Evolutionary conservation across 2,113 vertebrate species (phyloP).

Genomic region (Lepidothrix coronata): DNA sequence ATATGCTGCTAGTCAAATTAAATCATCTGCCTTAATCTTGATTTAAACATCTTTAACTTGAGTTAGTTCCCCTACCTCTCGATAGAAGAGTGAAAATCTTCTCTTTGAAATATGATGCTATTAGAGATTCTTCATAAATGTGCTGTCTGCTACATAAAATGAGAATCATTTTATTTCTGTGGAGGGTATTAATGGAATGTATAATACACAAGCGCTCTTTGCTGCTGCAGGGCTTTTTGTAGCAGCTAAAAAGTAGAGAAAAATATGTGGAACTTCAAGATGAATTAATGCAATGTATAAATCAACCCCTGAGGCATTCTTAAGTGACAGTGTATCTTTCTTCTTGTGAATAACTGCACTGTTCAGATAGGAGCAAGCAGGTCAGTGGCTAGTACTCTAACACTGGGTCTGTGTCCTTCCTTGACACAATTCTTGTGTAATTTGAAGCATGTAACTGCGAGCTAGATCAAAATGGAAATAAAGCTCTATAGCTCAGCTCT

Average conservation of each 20-base stretch:
- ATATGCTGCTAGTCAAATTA: not conserved
- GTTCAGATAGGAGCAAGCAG: slow-evolving; percentile 21
- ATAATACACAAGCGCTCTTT: not conserved
- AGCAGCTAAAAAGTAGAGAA: not conserved
- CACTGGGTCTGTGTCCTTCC: slow-evolving; percentile 15
- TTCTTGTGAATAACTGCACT: slow-evolving; percentile 42
- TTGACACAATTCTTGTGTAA: not conserved
- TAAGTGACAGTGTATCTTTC: slow-evolving; percentile 26
- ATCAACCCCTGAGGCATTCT: slow-evolving; percentile 1
- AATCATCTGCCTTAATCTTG: not conserved
- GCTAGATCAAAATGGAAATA: not conserved
- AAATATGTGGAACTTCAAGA: slow-evolving; percentile 17
- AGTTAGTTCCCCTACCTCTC: not conserved
- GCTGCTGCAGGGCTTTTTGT: not conserved
- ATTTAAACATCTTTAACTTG: not conserved
- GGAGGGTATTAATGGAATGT: not conserved
- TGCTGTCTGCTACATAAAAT: not conserved
- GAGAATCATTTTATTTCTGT: not conserved
- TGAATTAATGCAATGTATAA: not conserved
- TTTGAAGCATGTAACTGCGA: not conserved
- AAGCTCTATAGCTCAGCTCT: not conserved
- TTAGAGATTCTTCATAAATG: accelerated
- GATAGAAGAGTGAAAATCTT: not conserved
- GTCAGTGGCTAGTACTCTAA: not conserved
- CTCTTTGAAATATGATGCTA: not conserved